Percentiles rank a stretch among this genome's conserved stretches.
Evolutionary conservation across 2,888 invertebrate genomes (phyloP).

Genomic region (Hesperia comma): DNA sequence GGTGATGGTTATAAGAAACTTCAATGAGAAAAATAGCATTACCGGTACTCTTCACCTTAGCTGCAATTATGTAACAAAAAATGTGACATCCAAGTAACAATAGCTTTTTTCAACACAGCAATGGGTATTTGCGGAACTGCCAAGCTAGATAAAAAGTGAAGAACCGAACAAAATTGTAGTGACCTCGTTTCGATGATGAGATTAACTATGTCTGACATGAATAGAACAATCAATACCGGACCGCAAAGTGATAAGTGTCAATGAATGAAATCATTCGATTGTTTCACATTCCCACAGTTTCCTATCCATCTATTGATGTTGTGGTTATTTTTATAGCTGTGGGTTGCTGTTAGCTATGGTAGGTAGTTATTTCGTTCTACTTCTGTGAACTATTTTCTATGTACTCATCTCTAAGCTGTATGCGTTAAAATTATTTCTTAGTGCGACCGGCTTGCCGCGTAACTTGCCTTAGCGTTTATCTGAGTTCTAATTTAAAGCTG

Average conservation of each 20-base stretch:
- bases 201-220: constrained; percentile 3
- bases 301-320: constrained; percentile 21
- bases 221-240: neutral
- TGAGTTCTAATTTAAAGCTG: no score
- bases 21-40: no score
- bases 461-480: no score
- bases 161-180: constrained; percentile 15
- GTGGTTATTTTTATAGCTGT: constrained; percentile 22
- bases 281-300: constrained; percentile 24
- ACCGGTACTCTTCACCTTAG: no score
- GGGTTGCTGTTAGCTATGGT: constrained; percentile 6
- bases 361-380: constrained; percentile 6
- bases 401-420: constrained; percentile 2
- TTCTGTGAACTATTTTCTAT: constrained; percentile 14
- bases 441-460: no score
- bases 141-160: constrained; percentile 4
- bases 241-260: constrained; percentile 19
- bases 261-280: constrained; percentile 30
- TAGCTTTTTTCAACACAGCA: constrained; percentile 15
- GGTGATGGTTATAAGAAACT: no score
- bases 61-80: constrained; percentile 2
- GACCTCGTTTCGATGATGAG: neutral
- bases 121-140: constrained; percentile 5
- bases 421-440: neutral
- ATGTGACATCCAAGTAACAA: constrained; percentile 8